Evolutionary conservation across 2,113 vertebrate species (phyloP), one percentile per base, ranked within the genome.

Genomic region (Lepus americanus): DNA sequence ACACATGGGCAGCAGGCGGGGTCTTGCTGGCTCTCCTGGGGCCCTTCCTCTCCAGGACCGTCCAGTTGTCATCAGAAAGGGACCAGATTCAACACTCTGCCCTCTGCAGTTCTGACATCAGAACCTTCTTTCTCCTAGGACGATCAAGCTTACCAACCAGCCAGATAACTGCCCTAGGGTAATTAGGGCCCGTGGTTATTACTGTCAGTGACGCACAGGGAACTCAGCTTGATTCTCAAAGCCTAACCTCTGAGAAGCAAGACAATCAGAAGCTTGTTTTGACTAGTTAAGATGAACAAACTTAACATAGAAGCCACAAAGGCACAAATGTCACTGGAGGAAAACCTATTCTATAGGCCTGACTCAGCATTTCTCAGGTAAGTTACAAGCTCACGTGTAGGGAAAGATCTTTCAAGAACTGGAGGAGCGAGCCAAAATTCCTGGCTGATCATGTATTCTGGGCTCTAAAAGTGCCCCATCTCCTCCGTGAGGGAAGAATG

Each of bases 101-200:
- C 94, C 82, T 78, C 78, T 0, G 3, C 94, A 92, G 72, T 95
- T 96, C 88, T 91, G 86, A 93, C 97, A 94, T 96, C 90, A 97
- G 97, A 89, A 92, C 85, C 87, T 94, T 96, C 89, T 93, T 98
- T 95, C 91, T 96, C 11, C 77, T 94, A 92, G 86, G 73, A 90
- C 89, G 77, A 97, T 80, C 23, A 87, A 80, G 73, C 70, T 95
- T 85, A 94, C 93, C 69, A 96, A 97, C 94, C 44, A 96, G 74
- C 27, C 95, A 96, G 90, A 92, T 94, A 97, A 97, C 29, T 96
- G 89, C 94, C 88, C 94, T 61, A 74, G 78, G 84, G 90, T 95
- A 97, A 98, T 95, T 95, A 95, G 2, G 29, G 63, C 83, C 90
- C 95, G 44, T 95, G 96, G 97, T 96, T 97, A 96, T 94, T 97